Conservation (phyloP, 1,140 invertebrate species). For the Heliconius melpomene region DNA sequence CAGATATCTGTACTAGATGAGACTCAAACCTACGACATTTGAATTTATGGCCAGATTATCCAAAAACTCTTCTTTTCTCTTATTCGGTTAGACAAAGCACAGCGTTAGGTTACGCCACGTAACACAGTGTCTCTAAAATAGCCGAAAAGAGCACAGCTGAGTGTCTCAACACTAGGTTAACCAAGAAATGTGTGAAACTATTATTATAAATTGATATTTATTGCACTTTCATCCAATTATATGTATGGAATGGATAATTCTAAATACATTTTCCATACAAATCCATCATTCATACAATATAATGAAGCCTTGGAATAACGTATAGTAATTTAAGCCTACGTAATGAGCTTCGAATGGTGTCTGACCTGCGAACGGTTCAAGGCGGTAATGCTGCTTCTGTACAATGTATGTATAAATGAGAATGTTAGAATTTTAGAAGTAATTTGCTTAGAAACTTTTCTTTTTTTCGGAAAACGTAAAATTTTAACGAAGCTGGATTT, state of each 20-base stretch:
- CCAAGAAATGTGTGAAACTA: too few relatives aligned
- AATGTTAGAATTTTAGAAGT: not conserved
- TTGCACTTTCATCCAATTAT: not conserved
- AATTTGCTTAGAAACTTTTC: not conserved
- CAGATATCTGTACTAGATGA: not conserved
- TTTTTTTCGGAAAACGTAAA: too few relatives aligned
- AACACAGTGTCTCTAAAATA: too few relatives aligned
- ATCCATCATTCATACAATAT: not conserved
- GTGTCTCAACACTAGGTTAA: too few relatives aligned
- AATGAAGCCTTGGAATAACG: constrained; percentile 19
- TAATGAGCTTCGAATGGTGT: constrained; percentile 31
- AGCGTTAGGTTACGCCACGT: not conserved
- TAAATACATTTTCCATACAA: constrained; percentile 3
- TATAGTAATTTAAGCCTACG: constrained; percentile 21
- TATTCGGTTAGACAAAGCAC: not conserved
- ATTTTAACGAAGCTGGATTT: too few relatives aligned
- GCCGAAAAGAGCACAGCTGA: too few relatives aligned
- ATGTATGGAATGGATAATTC: not conserved
- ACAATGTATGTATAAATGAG: not conserved
- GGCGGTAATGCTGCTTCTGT: not conserved
- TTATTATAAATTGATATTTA: not conserved
- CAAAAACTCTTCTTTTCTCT: not conserved
- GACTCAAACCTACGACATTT: not conserved
- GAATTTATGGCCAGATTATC: too few relatives aligned
- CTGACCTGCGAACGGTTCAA: constrained; percentile 30